phyloP scores from a whole-genome alignment of 2,797 vertebrate species.

The Orestias chungarensis region DNA sequence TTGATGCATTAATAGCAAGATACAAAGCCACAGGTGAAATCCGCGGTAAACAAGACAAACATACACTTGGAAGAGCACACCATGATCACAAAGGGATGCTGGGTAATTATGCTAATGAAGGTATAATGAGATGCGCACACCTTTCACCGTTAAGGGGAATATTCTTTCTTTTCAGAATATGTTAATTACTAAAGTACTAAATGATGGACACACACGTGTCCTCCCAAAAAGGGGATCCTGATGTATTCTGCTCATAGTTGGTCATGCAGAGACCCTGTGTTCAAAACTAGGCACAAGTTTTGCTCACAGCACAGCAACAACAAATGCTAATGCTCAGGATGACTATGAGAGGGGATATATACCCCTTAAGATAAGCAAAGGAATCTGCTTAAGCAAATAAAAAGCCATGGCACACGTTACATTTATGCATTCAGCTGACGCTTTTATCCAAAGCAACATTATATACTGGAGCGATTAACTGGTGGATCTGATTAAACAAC shows the following conservation, averaged over 20 bases:
- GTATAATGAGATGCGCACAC: constrained; percentile 76
- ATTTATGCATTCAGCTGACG: no score
- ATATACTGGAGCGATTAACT: neutral
- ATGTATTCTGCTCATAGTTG: constrained; percentile 8
- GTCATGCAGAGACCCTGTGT: constrained; percentile 19
- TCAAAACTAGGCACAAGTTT: neutral
- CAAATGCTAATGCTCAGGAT: neutral
- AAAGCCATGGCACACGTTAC: neutral
- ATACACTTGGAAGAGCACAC: constrained; percentile 44
- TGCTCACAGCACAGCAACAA: constrained; percentile 1
- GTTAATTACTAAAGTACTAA: constrained; percentile 62
- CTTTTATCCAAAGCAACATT: no score
- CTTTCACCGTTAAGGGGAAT: constrained; percentile 73
- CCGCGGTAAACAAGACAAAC: constrained; percentile 37
- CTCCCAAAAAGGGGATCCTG: constrained; percentile 11
- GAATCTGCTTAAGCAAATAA: neutral
- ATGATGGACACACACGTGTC: constrained; percentile 9
- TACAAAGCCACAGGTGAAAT: constrained; percentile 42
- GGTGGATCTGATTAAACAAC: neutral
- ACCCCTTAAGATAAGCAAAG: neutral
- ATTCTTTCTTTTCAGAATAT: constrained; percentile 70
- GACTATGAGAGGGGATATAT: neutral
- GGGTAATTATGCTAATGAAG: constrained; percentile 78
- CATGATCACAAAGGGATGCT: constrained; percentile 76
- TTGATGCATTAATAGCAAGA: constrained; percentile 17